Percentiles rank a stretch among this genome's conserved stretches.
Evolutionary conservation across 1,140 invertebrate species (phyloP).

Genomic region (Plutomurus gul): DNA sequence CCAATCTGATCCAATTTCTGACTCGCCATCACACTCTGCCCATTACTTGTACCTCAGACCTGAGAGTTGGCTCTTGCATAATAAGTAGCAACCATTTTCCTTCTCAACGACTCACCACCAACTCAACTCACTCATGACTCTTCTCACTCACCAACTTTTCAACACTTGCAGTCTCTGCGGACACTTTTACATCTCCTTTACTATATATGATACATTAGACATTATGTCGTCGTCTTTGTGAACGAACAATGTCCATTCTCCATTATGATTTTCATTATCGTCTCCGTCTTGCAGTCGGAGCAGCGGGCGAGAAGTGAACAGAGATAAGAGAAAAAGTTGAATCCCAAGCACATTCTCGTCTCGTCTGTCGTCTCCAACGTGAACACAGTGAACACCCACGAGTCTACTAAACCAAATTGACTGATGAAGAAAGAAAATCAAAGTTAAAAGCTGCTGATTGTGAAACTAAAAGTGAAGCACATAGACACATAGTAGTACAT

Average conservation of each 20-base stretch:
- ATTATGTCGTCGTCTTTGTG: too few relatives aligned
- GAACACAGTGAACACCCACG: background rate
- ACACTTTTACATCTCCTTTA: too few relatives aligned
- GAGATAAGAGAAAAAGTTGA: background rate
- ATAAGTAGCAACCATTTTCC: conserved; percentile 42
- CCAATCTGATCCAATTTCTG: conserved; percentile 34
- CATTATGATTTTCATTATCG: too few relatives aligned
- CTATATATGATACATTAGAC: too few relatives aligned
- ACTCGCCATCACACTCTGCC: background rate
- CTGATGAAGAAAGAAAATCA: conserved; percentile 27
- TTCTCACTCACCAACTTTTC: background rate
- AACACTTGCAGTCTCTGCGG: too few relatives aligned
- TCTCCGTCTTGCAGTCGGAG: too few relatives aligned
- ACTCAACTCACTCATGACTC: background rate
- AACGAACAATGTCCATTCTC: too few relatives aligned
- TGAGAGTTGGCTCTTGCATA: conserved; percentile 31
- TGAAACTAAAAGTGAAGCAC: background rate
- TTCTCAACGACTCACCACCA: background rate
- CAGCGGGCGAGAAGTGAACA: too few relatives aligned
- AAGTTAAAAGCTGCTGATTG: conserved; percentile 21
- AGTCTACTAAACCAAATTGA: conserved; percentile 16
- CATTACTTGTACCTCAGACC: background rate
- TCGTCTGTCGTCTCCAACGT: background rate
- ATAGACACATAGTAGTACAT: too few relatives aligned
- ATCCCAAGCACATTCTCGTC: background rate